Conservation (phyloP, 2,797 vertebrate genomes). For the Manis pentadactyla region DNA sequence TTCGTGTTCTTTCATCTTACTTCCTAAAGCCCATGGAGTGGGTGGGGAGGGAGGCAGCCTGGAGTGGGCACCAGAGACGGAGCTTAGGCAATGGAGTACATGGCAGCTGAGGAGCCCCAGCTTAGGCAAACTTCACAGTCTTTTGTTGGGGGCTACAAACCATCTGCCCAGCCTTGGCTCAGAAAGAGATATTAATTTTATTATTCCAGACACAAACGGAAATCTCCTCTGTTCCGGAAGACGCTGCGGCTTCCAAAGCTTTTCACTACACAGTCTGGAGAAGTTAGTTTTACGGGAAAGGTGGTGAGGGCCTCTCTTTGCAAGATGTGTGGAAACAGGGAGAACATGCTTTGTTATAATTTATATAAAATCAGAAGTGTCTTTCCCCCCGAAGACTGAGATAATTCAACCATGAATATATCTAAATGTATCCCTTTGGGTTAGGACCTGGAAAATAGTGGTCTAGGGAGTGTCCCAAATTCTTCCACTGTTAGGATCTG, state of each 20-base stretch:
- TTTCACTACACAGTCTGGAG: neutral
- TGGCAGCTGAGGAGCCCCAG: fast-evolving
- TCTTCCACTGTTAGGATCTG: neutral
- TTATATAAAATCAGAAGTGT: neutral
- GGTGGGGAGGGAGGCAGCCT: fast-evolving
- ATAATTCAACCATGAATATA: conserved; percentile 40
- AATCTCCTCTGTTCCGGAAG: neutral
- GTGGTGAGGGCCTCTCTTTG: neutral
- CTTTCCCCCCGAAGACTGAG: conserved; percentile 10
- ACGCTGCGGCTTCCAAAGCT: neutral
- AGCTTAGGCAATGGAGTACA: fast-evolving
- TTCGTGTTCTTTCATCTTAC: neutral
- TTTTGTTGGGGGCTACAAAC: neutral
- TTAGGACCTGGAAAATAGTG: neutral
- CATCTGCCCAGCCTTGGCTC: neutral
- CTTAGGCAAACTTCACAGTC: neutral
- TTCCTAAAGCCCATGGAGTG: no score
- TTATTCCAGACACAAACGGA: neutral
- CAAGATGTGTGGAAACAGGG: neutral
- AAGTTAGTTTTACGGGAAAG: neutral
- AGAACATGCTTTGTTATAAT: neutral
- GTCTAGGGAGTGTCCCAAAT: conserved; percentile 37
- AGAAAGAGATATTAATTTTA: neutral
- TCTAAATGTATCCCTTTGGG: conserved; percentile 5
- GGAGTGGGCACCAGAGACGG: fast-evolving